Conservation (phyloP, 2,113 vertebrate species). For the Gorsachius goisagi region DNA sequence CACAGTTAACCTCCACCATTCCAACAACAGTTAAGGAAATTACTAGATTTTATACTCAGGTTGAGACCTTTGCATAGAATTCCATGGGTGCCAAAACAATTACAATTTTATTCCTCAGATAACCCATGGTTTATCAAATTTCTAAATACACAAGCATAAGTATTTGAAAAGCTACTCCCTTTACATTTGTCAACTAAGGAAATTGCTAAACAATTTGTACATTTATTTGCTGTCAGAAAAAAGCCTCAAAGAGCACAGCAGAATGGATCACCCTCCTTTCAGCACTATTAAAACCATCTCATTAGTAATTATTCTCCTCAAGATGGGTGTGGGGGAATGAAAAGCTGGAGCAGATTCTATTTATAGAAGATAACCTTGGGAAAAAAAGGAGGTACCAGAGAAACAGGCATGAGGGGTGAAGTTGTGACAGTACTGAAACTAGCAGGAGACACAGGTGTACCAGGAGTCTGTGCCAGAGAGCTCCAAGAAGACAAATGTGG, state of each 20-base stretch:
- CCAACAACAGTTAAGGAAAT: background rate
- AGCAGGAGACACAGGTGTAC: conserved; percentile 52
- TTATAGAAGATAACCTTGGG: conserved; percentile 51
- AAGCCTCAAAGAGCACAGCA: background rate
- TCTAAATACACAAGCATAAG: background rate
- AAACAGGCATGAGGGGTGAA: conserved; percentile 48
- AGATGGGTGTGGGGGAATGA: conserved; percentile 34
- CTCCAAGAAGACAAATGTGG: background rate
- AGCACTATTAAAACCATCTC: conserved; percentile 8
- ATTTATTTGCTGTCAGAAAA: background rate
- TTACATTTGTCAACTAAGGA: background rate
- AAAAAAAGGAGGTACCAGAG: conserved; percentile 64
- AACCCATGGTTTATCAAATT: background rate
- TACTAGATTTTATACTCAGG: background rate
- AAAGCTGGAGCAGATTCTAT: conserved; percentile 48
- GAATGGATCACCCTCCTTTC: conserved; percentile 8
- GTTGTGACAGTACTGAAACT: conserved; percentile 46
- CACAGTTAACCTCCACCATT: background rate
- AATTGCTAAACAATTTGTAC: background rate
- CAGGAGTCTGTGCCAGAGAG: conserved; percentile 43
- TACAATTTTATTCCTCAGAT: background rate
- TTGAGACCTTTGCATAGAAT: background rate
- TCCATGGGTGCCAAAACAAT: background rate
- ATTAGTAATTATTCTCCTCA: conserved; percentile 28
- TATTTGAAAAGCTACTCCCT: background rate